Base-by-base conservation (phyloP, 2,888 invertebrate species). In the Disparrhopalites patrizii region DNA sequence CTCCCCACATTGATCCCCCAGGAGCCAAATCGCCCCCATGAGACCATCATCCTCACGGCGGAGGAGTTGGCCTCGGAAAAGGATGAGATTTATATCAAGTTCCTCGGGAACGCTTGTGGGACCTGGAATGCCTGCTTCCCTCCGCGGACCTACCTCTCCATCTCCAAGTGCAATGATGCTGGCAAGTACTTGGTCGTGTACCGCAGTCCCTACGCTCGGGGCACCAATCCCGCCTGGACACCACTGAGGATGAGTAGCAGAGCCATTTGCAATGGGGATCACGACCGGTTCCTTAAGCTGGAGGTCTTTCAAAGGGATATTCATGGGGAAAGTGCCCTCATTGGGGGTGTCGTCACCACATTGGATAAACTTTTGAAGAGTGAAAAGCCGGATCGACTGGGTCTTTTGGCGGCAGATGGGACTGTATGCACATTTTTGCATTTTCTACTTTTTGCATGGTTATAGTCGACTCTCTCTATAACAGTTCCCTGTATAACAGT, bases 211-310 rank as follows among this genome's bases (percentile, higher is more conserved):
- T 80, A 80, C 55, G 81, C 80, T 74, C 81, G 80, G 68, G 82
- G 81, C 8, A 73, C 81, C 51, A 81, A 83, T 74, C 84, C 85
- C 13, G 31, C 3, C 5, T 63, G 63, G 63, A 2, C 33, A 3
- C 63, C 63, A 1, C 28, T 63, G 2, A 52, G 2, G 30, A 52
- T 84, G 18, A 77, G 81, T 28, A 77, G 81, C 1, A 76, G 81
- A 43, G 76, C 79, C 5, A 76, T 85, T 38, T 84, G 83, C 74
- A 82, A 81, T 71, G 82, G 81, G 8, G 83, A 84, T 73, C 78
- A 80, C 73, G 82, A 83, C 68, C 78, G 84, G 62, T 78, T 79
- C 51, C 79, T 85, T 31, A 79, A 79, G 73, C 76, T 84, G 52
- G 81, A 82, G 66, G 81, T 81, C 67, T 81, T 76, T 78, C 79